Percentiles rank a stretch among this genome's conserved stretches.
These are phyloP conservation scores for Odontothrips loti DNA, from an alignment of 2,888 invertebrate species.

Conservation along the genomic window DNA sequence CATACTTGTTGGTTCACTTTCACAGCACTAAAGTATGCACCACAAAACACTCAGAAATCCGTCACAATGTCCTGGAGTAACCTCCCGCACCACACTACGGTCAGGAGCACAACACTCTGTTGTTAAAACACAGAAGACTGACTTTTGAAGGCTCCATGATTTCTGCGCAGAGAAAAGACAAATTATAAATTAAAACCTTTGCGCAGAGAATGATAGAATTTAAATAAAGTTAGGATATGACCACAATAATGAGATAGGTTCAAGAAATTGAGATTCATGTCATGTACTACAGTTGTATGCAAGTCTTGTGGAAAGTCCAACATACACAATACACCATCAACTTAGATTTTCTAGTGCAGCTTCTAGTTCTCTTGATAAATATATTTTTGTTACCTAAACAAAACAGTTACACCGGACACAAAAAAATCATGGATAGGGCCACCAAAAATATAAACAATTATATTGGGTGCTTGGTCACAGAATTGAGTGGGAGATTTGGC, in stretches of 20 bases:
- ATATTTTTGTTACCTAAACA: too few species aligned
- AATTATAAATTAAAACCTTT: not conserved
- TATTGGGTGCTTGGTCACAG: not conserved
- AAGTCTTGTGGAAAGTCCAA: too few species aligned
- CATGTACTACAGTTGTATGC: too few species aligned
- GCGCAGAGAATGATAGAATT: not conserved
- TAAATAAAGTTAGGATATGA: too few species aligned
- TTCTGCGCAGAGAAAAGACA: not conserved
- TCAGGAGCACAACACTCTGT: not conserved
- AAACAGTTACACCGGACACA: too few species aligned
- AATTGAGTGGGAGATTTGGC: not conserved
- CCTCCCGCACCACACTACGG: not conserved
- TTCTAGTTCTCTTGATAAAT: too few species aligned
- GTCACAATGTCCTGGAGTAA: not conserved
- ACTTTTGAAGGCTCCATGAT: slow-evolving; percentile 5
- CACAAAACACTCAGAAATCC: not conserved
- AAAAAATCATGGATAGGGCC: too few species aligned
- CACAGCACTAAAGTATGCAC: not conserved
- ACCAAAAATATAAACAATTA: too few species aligned
- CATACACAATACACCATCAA: too few species aligned
- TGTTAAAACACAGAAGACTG: not conserved
- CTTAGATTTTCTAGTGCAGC: too few species aligned
- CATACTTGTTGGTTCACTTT: slow-evolving; percentile 11
- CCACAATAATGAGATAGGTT: too few species aligned
- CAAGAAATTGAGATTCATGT: too few species aligned